Percentiles rank a stretch among this genome's conserved stretches.
Conservation (phyloP, 1,140 invertebrate species). For the Tribolium madens region DNA sequence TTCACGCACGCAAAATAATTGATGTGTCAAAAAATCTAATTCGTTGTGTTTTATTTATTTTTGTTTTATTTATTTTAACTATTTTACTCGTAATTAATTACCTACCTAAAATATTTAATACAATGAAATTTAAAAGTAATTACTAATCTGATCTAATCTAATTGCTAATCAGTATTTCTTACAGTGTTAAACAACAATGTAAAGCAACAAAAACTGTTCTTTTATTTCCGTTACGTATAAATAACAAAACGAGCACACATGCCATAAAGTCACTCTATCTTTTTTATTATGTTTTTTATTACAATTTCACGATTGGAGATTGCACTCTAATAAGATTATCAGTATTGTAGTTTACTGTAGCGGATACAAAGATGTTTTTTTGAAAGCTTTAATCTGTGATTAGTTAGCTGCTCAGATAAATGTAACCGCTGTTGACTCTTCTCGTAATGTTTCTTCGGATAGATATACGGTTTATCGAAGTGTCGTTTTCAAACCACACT, state of each 20-base stretch:
- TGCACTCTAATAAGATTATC: background rate
- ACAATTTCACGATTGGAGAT: background rate
- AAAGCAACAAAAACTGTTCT: background rate
- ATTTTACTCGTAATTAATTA: no score
- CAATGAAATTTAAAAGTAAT: no score
- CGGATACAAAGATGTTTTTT: background rate
- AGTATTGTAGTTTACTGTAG: background rate
- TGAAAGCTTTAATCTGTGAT: conserved; percentile 18
- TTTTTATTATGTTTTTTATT: conserved; percentile 23
- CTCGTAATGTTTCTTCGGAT: background rate
- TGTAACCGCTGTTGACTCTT: background rate
- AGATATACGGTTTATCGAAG: background rate
- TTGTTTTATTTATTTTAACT: no score
- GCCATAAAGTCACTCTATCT: background rate
- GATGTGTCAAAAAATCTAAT: no score
- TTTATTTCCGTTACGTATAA: background rate
- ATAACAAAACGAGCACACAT: background rate
- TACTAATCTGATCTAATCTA: no score
- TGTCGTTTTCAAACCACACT: no score
- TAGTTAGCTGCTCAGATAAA: background rate
- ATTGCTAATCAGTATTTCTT: no score
- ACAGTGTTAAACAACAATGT: no score
- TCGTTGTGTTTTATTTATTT: no score
- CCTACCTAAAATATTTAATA: no score
- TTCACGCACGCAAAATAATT: background rate